Base-by-base conservation (phyloP, 2,797 vertebrate species). In the Pangasius djambal region DNA sequence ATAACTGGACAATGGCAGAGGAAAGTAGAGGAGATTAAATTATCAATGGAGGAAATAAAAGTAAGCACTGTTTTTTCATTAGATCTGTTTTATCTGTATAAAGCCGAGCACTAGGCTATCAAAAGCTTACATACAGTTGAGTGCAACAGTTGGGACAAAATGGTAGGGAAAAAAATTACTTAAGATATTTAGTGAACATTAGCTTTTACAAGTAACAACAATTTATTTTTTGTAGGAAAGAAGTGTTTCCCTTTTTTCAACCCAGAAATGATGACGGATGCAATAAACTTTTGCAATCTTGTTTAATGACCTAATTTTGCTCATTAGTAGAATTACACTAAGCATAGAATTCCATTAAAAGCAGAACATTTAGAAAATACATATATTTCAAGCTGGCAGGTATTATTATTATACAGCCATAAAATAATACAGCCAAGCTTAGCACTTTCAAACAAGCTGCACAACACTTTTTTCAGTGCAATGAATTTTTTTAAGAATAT, bases 21-120 rank as follows among this genome's bases (percentile, higher is more conserved):
- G 52, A 97, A 96, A 91, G 92, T 95, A 0, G 87, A 95, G n/a
- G 94, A 95, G 90, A 93, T 96, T 89, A 93, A 88, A 90, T 31
- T 12, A 69, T 94, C 95, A 0, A 87, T 94, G 81, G 37, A 31
- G 12, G 90, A 94, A 6, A 84, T 96, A 85, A 92, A 95, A 94
- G 96, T 95, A 59, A 89, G 87, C 31, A 85, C n/a, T 25, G 7
- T 31, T 72, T 78, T 50, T 82, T 59, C 5, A 50, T n/a, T 77
- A 16, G 3, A 34, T 78, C 25, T 78, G 13, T 78, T 79, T 8
- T 79, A 59, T 37, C 31, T 83, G 22, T 25, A 34, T 83, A 61
- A 37, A 28, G 37, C 12, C 16, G 6, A 83, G 22, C 13, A 61
- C 37, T 57, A 12, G 9, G 10, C 9, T 6, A 22, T 55, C 50